These are phyloP conservation scores for Cryptocephalus moraei DNA, from an alignment of 2,888 invertebrate species.

Conservation along the genomic window DNA sequence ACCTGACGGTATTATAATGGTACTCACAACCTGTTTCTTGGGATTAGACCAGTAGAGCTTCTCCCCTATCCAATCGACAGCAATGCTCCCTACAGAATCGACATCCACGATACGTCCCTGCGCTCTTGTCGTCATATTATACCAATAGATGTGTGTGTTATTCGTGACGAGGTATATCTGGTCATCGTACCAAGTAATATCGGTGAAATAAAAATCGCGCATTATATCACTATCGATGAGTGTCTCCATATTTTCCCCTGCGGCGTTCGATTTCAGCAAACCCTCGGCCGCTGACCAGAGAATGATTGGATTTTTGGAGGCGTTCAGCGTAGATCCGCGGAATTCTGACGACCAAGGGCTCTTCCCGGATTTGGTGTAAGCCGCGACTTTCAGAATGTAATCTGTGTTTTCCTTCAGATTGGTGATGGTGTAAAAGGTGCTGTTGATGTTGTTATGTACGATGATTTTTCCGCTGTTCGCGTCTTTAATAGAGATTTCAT, in stretches of 20 bases:
- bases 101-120: conserved; percentile 51
- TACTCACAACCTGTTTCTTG: conserved; percentile 65
- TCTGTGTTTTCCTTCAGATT: conserved; percentile 63
- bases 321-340: conserved; percentile 48
- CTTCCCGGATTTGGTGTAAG: conserved; percentile 62
- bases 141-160: conserved; percentile 59
- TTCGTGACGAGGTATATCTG: conserved; percentile 55
- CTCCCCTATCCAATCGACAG: conserved; percentile 84
- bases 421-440: conserved; percentile 54
- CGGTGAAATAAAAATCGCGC: conserved; percentile 43
- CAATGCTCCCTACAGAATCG: conserved; percentile 66
- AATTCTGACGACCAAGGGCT: conserved; percentile 63
- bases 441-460: conserved; percentile 42
- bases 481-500: conserved; percentile 60
- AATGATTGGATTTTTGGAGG: conserved; percentile 50
- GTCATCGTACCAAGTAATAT: conserved; percentile 70
- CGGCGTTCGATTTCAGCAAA: conserved; percentile 69
- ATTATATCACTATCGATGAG: conserved; percentile 47
- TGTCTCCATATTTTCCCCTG: conserved; percentile 64
- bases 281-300: conserved; percentile 70
- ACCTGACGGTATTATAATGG: not conserved
- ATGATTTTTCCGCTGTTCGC: conserved; percentile 36
- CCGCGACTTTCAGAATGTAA: conserved; percentile 70
- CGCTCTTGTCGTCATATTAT: conserved; percentile 53
- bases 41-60: conserved; percentile 87